Evolutionary conservation across 2,888 invertebrate genomes (phyloP).

Genomic region (Pogonocherus hispidulus): DNA sequence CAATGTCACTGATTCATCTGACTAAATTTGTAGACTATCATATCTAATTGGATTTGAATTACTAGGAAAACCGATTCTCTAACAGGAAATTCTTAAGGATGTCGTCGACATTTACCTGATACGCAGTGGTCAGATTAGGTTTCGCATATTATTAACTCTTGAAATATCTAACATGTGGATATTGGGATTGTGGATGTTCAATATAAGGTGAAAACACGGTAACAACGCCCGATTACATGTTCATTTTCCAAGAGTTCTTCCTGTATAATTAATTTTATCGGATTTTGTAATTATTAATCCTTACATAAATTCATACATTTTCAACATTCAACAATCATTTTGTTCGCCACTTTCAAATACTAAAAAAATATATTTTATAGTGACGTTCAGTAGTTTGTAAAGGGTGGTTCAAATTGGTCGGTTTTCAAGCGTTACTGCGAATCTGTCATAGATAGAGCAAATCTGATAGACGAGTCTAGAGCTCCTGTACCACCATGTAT

Average conservation of each 20-base stretch:
- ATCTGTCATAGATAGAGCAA: no score
- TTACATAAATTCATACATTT: not conserved
- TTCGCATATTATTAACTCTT: constrained; percentile 27
- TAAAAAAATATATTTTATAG: no score
- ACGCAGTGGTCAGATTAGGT: constrained; percentile 30
- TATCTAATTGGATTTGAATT: constrained; percentile 36
- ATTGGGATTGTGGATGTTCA: no score
- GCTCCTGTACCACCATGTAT: no score
- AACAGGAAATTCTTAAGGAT: constrained; percentile 39
- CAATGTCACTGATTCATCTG: constrained; percentile 29
- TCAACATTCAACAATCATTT: not conserved
- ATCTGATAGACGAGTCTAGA: no score
- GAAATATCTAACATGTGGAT: constrained; percentile 20
- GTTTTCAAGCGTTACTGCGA: no score
- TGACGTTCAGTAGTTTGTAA: no score
- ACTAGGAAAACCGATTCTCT: constrained; percentile 41
- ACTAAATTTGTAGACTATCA: constrained; percentile 38
- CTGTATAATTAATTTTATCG: constrained; percentile 8
- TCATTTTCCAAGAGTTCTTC: constrained; percentile 20
- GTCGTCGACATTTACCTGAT: constrained; percentile 25
- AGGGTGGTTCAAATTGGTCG: no score
- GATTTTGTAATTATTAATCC: not conserved
- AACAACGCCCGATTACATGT: constrained; percentile 29
- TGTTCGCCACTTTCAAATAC: no score
- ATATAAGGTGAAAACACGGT: constrained; percentile 25